These are phyloP conservation scores for Fabriciana adippe DNA, from an alignment of 2,888 invertebrate species.

Conservation along the genomic window DNA sequence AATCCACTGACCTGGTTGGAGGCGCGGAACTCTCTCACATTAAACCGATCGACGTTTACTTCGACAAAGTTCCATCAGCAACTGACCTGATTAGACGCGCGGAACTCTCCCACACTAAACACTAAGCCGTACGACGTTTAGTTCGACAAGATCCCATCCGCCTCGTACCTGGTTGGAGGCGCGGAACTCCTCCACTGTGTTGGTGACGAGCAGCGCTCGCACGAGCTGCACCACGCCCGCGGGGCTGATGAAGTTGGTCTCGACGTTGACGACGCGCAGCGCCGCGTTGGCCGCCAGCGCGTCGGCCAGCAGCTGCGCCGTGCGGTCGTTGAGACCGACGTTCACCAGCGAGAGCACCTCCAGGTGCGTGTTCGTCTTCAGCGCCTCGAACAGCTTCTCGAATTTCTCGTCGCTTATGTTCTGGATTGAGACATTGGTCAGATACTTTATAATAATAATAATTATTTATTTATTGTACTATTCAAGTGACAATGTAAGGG, in stretches of 20 bases:
- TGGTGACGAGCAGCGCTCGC: conserved; percentile 91
- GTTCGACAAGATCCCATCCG: too few species aligned
- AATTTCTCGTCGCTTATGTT: conserved; percentile 98
- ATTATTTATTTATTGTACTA: too few species aligned
- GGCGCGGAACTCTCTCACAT: conserved; percentile 96
- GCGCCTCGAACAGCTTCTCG: conserved; percentile 92
- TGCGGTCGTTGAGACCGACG: conserved; percentile 95
- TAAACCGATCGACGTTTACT: too few species aligned
- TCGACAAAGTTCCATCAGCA: too few species aligned
- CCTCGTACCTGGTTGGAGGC: conserved; percentile 95
- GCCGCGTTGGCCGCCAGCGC: conserved; percentile 91
- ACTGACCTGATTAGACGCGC: too few species aligned
- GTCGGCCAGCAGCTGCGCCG: conserved; percentile 90
- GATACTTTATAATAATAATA: too few species aligned
- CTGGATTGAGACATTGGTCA: conserved; percentile 77
- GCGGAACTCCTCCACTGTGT: conserved; percentile 95
- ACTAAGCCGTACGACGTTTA: too few species aligned
- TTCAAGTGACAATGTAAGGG: too few species aligned
- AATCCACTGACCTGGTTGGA: too few species aligned
- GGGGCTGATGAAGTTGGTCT: conserved; percentile 98
- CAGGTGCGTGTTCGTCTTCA: conserved; percentile 94
- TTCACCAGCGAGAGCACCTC: conserved; percentile 96
- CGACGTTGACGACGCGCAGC: conserved; percentile 93
- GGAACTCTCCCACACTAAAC: too few species aligned
- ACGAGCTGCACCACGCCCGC: conserved; percentile 92